phyloP scores from a whole-genome alignment of 2,888 invertebrate genomes.

The Morinoia aosen region DNA sequence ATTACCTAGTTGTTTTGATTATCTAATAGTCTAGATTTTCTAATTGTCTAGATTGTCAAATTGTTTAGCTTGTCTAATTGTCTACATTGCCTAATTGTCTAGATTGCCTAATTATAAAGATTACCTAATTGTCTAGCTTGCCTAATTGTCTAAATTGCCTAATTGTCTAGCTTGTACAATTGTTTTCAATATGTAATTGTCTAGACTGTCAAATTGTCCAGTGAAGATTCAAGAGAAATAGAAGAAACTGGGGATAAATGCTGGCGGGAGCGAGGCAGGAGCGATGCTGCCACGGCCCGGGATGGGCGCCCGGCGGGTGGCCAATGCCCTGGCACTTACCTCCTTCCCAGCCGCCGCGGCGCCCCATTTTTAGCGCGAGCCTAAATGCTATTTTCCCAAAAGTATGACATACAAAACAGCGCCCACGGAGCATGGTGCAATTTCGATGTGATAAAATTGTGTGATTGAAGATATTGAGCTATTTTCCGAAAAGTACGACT shows the following conservation, averaged over 20 bases:
- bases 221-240: background rate
- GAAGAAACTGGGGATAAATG: background rate
- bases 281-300: background rate
- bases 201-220: too few species aligned
- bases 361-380: background rate
- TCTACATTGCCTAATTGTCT: too few species aligned
- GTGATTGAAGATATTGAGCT: background rate
- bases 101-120: too few species aligned
- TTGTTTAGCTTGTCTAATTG: too few species aligned
- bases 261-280: background rate
- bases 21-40: too few species aligned
- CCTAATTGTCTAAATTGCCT: too few species aligned
- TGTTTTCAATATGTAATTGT: too few species aligned
- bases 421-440: background rate
- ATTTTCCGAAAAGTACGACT: background rate
- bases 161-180: too few species aligned
- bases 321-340: constrained; percentile 18
- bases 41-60: too few species aligned
- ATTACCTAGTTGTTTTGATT: too few species aligned
- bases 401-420: background rate
- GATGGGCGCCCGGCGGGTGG: constrained; percentile 7
- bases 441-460: too few species aligned
- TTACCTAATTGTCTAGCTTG: too few species aligned
- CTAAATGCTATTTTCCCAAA: background rate
- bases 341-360: background rate